phyloP scores from a whole-genome alignment of 2,888 invertebrate genomes.

The Melanotus villosus region DNA sequence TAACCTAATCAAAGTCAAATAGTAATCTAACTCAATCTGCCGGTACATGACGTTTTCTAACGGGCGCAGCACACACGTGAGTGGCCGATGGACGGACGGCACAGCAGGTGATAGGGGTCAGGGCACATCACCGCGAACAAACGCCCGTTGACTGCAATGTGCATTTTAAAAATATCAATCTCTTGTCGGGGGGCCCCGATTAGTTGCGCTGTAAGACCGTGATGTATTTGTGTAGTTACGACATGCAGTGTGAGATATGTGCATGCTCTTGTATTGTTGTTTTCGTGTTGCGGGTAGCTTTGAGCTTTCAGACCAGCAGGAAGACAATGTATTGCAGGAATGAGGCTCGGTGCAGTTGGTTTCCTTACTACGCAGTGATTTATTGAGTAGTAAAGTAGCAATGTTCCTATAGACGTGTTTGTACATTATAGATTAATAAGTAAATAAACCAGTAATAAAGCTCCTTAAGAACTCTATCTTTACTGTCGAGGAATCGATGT shows the following conservation, averaged over 20 bases:
- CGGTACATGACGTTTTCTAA: slow-evolving; percentile 40
- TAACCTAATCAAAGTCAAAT: slow-evolving; percentile 39
- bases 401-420: slow-evolving; percentile 14
- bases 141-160: slow-evolving; percentile 54
- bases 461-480: background rate
- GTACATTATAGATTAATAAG: slow-evolving; percentile 5
- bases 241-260: slow-evolving; percentile 58
- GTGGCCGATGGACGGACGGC: slow-evolving; percentile 52
- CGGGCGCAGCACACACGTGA: slow-evolving; percentile 38
- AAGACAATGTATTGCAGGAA: slow-evolving; percentile 28
- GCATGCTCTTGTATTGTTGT: slow-evolving; percentile 52
- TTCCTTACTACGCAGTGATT: slow-evolving; percentile 12
- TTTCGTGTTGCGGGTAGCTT: slow-evolving; percentile 51
- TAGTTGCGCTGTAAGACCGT: slow-evolving; percentile 57
- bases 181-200: slow-evolving; percentile 59
- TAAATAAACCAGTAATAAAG: background rate
- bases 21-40: slow-evolving; percentile 42
- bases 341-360: slow-evolving; percentile 3
- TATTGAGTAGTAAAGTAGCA: slow-evolving; percentile 28
- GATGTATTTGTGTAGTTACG: slow-evolving; percentile 57
- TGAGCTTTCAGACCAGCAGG: slow-evolving; percentile 46
- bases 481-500: too few relatives aligned
- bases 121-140: slow-evolving; percentile 53
- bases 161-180: slow-evolving; percentile 49
- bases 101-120: slow-evolving; percentile 54